phyloP scores from a whole-genome alignment of 2,797 vertebrate genomes.

The Pantherophis vulpinus region DNA sequence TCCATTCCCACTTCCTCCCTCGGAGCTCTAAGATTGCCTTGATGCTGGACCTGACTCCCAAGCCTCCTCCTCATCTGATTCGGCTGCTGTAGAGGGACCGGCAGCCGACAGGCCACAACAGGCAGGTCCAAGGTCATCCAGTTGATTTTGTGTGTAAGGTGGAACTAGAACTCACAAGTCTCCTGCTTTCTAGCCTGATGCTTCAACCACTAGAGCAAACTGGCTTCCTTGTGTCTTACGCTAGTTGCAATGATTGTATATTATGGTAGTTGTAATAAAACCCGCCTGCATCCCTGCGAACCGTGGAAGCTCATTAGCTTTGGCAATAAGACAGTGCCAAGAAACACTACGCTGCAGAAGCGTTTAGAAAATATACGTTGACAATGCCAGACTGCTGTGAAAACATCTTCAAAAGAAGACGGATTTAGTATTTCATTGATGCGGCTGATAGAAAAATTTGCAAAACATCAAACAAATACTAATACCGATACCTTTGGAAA shows the following conservation, averaged over 20 bases:
- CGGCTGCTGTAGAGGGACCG: too few relatives aligned
- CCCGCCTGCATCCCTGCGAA: not conserved
- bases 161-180: not conserved
- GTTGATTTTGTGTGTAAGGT: not conserved
- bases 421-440: conserved; percentile 65
- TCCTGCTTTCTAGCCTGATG: not conserved
- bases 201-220: not conserved
- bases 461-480: conserved; percentile 65
- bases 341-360: not conserved
- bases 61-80: too few relatives aligned
- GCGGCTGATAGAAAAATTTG: conserved; percentile 57
- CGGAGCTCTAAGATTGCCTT: too few relatives aligned
- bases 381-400: conserved; percentile 34
- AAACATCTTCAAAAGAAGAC: conserved; percentile 50
- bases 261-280: not conserved
- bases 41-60: too few relatives aligned
- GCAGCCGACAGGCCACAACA: too few relatives aligned
- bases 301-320: conserved; percentile 11
- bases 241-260: not conserved
- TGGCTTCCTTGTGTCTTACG: not conserved
- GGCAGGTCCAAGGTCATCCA: not conserved
- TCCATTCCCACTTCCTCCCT: too few relatives aligned
- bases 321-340: not conserved
- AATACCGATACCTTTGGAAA: conserved; percentile 68
- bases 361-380: conserved; percentile 13